These are phyloP conservation scores for Chymomyza procnemis DNA, from an alignment of 2,888 invertebrate species.

Conservation along the genomic window DNA sequence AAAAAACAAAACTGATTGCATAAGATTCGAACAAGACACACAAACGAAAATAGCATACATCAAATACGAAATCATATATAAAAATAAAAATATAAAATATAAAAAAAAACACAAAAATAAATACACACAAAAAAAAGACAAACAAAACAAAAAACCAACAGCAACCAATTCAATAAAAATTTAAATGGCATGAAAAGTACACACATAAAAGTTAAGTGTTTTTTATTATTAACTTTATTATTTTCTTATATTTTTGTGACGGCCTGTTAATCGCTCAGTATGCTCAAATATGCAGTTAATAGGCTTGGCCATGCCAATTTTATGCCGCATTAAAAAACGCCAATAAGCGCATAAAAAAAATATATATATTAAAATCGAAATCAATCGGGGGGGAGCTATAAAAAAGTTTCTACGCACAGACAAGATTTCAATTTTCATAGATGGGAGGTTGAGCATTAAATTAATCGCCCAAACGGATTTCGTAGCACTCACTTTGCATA, in stretches of 20 bases:
- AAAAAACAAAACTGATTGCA: slow-evolving; percentile 16
- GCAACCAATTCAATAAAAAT: slow-evolving; percentile 47
- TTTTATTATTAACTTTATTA: slow-evolving; percentile 1
- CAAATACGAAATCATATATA: slow-evolving; percentile 20
- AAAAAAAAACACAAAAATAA: too few species aligned
- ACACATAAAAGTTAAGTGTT: slow-evolving; percentile 40
- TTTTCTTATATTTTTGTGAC: slow-evolving; percentile 9
- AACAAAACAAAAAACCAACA: slow-evolving; percentile 6
- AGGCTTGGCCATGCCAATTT: slow-evolving; percentile 21
- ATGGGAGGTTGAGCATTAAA: neutral
- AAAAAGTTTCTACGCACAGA: neutral
- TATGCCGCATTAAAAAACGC: slow-evolving; percentile 34
- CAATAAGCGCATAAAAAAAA: slow-evolving; percentile 34
- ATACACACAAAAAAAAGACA: too few species aligned
- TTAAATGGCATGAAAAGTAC: slow-evolving; percentile 60
- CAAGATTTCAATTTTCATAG: neutral
- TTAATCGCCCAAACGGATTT: neutral
- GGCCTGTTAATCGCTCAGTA: slow-evolving; percentile 7
- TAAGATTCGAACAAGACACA: slow-evolving; percentile 12
- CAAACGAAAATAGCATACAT: slow-evolving; percentile 5
- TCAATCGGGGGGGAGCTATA: slow-evolving; percentile 38
- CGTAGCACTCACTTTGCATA: neutral
- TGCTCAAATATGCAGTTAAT: slow-evolving; percentile 21
- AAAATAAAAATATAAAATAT: slow-evolving; percentile 19
- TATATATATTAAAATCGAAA: slow-evolving; percentile 35